Conservation (phyloP, 2,113 vertebrate species). For the Pelecanoides urinatrix region DNA sequence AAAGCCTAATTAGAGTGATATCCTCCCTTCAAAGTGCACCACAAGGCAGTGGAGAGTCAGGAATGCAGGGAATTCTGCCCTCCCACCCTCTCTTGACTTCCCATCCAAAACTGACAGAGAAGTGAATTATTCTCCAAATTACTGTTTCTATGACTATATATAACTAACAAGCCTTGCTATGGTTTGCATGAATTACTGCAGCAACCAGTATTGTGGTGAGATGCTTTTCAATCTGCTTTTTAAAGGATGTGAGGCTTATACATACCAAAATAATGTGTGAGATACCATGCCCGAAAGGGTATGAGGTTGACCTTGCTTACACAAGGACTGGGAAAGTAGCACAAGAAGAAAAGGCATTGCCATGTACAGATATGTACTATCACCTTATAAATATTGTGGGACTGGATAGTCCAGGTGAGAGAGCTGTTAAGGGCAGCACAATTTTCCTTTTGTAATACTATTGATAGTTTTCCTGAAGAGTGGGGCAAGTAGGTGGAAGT, state of each 20-base stretch:
- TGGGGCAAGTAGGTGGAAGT: not conserved
- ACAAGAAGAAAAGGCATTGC: not conserved
- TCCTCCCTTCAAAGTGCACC: not conserved
- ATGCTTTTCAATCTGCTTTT: not conserved
- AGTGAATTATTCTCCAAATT: not conserved
- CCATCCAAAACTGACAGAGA: not conserved
- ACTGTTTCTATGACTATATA: not conserved
- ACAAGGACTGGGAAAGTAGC: not conserved
- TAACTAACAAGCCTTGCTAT: not conserved
- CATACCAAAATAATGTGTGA: not conserved
- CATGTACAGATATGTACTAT: not conserved
- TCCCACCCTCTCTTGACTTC: not conserved
- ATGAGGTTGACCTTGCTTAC: not conserved
- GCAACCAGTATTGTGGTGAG: not conserved
- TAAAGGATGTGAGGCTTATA: not conserved
- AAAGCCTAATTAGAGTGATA: not conserved
- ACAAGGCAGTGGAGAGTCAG: not conserved
- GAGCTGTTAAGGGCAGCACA: not conserved
- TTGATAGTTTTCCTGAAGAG: not conserved
- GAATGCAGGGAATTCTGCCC: not conserved
- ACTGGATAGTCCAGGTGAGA: not conserved
- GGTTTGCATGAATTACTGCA: not conserved
- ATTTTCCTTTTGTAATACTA: not conserved
- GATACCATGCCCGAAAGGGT: fast-evolving
- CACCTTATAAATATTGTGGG: not conserved